Evolutionary conservation across 92 coral and sea anemone species (phyloP), one percentile per base, ranked within the genome.

Genomic region (Porites cylindrica): DNA sequence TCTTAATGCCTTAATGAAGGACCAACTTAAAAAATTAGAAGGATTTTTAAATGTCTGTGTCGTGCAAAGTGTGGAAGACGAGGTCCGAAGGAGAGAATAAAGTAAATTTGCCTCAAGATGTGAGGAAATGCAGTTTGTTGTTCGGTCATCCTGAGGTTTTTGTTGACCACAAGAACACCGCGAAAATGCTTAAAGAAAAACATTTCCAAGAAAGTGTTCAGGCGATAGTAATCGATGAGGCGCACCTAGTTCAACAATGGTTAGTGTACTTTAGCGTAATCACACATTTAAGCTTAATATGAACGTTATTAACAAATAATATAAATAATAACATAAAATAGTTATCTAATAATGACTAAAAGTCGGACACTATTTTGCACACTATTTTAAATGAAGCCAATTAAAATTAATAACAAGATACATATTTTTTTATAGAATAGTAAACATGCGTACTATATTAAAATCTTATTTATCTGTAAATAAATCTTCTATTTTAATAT

Each of bases 91-190:
- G 66, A 61, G 66, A 17, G n/a, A 10, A 58, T 58, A 9, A 61
- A n/a, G 66, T 61, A 5, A 17, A 17, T 6, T 5, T 61, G 16
- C 66, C 66, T 5, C 13, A 61, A 61, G 66, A 61, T 61, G 18
- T 61, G 6, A 61, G 17, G 16, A 61, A 61, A 61, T 61, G 52
- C 29, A 26, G 52, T 11, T 26, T 70, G 75, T 10, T 70, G 6
- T 70, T 70, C 23, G 43, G 75, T 18, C 72, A 67, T 26, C 72
- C 72, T 8, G 72, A 67, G 16, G 72, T 67, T 19, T 67, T 67
- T 19, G 75, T 70, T 17, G 66, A 61, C n/a, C 6, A 17, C 66
- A 61, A 17, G 17, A 70, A 14, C 16, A 43, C 23, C 6, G 43
- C 52, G 29, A 70, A 70, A 18, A 6, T 70, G 75, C 20, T 70